Evolutionary conservation across 2,797 vertebrate genomes (phyloP), one percentile per base, ranked within the genome.

Genomic region (Carduelis carduelis): DNA sequence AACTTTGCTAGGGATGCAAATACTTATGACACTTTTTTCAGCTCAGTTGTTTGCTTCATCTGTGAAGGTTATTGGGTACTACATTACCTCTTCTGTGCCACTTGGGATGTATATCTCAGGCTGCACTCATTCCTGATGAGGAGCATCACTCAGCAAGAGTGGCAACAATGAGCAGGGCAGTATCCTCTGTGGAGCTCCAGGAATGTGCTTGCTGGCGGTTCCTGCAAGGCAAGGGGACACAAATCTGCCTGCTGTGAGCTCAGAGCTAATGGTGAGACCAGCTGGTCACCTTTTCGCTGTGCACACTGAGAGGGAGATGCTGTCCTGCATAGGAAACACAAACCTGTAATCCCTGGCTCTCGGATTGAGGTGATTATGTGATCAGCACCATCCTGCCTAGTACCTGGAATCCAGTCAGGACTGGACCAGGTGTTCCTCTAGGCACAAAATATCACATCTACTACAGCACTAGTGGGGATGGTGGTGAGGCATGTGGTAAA

Each of bases 21-120:
- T 63, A 56, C 46, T 89, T 87, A 61, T 37, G 81, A 79, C 83
- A 94, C 50, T 52, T 84, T 87, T 93, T 93, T 79, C 88, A 94
- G 32, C 41, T 90, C 68, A 70, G 59, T 70, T 66, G 14, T 83
- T 93, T 75, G 46, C 76, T 81, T 70, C 12, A 68, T 18, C 61
- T 81, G 44, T 30, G 63, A 84, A 82, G 74, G 50, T 69, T 71
- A 49, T 3, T 30, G 49, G 55, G 50, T 15, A 43, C 32, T 37
- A 27, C 28, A 14, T 72, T 88, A 89, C 69, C 50, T 65, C 61
- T 87, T 57, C 6, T 35, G 39, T 47, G 21, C 70, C 47, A 56
- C 2, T 1, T 41, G 46, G 71, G 57, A 65, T 26, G 27, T 26
- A 0, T 8, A 49, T 32, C 30, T 83, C 49, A 52, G 3, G 3